Evolutionary conservation across 2,797 vertebrate species (phyloP), one percentile per base, ranked within the genome.

Genomic region (Distichodus sexfasciatus): DNA sequence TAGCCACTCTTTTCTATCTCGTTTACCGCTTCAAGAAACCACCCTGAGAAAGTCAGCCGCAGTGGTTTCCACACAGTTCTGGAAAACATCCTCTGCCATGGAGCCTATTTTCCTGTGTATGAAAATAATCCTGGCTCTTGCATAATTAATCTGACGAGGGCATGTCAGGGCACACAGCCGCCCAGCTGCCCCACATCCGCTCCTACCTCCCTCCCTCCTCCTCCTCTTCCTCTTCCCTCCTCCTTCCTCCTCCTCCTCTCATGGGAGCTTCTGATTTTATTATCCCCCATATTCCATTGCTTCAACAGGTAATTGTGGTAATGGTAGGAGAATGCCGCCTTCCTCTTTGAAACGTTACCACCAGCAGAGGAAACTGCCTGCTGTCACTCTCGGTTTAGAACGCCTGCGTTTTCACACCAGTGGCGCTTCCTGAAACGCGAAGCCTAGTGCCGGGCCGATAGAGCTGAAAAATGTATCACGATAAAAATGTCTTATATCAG

Each of bases 91-190:
- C 44, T 29, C 51, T 28, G 23, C 46, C 19, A 19, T 1, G 7
- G 61, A 59, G 50, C 44, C 53, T 10, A 9, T 72, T 71, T 72
- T 75, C 57, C 61, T 48, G 66, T 64, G 40, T 66, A 69, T 72
- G 66, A 73, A 77, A 69, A 72, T 72, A 75, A 72, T 71, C 64
- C 51, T 2, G 0, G 10, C 40, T 73, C 48, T 67, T 79, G 72
- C 66, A 79, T 79, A 75, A 81, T 77, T 77, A 71, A 75, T 76
- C 59, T 44, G 38, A 36, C 58, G 66, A 71, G 71, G 66, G 58
- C 79, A 79, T 73, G 69, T 75, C 66, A 60, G 72, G 70, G 66
- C 79, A 78, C 53, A 60, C 50, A 71, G 67, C 54, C 40, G 28
- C 65, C 71, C 36, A 12, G 70, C 41, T 69, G 68, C 47, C 67